These are phyloP conservation scores for Syrista parreyssii DNA, from an alignment of 2,888 invertebrate genomes.

Conservation along the genomic window DNA sequence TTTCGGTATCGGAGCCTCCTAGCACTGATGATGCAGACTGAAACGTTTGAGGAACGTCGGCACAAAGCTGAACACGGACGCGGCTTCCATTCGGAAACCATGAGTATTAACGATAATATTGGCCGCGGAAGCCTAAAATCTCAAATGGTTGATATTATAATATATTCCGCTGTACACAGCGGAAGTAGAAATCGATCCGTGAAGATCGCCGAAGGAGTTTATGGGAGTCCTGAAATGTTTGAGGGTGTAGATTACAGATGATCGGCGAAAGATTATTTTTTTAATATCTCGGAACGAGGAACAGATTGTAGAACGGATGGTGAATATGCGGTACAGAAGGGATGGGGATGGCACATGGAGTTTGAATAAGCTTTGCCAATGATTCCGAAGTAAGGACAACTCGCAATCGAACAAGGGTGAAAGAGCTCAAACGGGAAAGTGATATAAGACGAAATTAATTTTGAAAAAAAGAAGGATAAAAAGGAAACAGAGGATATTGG, in stretches of 20 bases:
- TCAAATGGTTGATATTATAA: too few species aligned
- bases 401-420: background rate
- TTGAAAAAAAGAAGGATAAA: constrained; percentile 35
- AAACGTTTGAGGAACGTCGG: too few species aligned
- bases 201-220: too few species aligned
- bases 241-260: background rate
- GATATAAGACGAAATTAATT: constrained; percentile 44
- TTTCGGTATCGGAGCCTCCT: too few species aligned
- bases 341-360: background rate
- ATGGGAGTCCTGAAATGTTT: too few species aligned
- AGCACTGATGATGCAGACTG: too few species aligned
- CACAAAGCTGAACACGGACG: too few species aligned
- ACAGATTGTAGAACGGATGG: background rate
- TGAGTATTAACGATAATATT: too few species aligned
- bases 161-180: too few species aligned
- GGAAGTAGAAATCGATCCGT: too few species aligned
- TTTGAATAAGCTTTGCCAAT: background rate
- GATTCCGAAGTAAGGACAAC: background rate
- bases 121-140: too few species aligned
- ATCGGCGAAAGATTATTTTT: constrained; percentile 33
- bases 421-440: background rate
- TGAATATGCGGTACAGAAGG: background rate
- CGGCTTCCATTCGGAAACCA: too few species aligned
- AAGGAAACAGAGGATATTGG: constrained; percentile 47
- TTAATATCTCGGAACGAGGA: constrained; percentile 35